A percentile compares a stretch with the other conserved stretches of the same genome.
phyloP scores from a whole-genome alignment of 2,888 invertebrate species.

The Tholera decimalis region DNA sequence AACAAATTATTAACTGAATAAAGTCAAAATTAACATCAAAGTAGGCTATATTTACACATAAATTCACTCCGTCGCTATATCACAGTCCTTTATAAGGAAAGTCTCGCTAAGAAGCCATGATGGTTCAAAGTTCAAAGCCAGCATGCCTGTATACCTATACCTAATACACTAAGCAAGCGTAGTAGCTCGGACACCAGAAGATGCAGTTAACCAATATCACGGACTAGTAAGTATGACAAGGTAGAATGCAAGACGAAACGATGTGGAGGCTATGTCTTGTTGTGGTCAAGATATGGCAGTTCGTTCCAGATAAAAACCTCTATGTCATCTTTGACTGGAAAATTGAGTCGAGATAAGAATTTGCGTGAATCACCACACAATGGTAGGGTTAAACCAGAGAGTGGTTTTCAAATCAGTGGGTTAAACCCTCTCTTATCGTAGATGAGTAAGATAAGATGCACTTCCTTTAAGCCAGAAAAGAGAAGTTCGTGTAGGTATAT shows the following conservation, averaged over 20 bases:
- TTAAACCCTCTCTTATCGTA: conserved; percentile 23
- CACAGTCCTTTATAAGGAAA: no score
- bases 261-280: not conserved
- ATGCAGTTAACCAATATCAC: not conserved
- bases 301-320: not conserved
- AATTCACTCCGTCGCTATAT: no score
- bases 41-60: no score
- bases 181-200: not conserved
- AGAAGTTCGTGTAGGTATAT: not conserved
- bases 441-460: conserved; percentile 14
- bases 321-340: not conserved
- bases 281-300: not conserved
- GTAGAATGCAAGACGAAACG: not conserved
- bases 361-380: conserved; percentile 3
- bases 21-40: no score
- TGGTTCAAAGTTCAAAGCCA: not conserved
- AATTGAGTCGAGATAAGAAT: conserved; percentile 15
- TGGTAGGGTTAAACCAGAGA: conserved; percentile 25
- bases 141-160: no score
- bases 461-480: conserved; percentile 7
- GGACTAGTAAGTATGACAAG: not conserved
- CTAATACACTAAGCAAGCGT: not conserved
- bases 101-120: conserved; percentile 7
- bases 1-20: no score
- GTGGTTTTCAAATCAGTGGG: no score